Percentiles rank a stretch among this genome's conserved stretches.
Conservation (phyloP, 1,140 invertebrate species). For the Heterodera carotae region DNA sequence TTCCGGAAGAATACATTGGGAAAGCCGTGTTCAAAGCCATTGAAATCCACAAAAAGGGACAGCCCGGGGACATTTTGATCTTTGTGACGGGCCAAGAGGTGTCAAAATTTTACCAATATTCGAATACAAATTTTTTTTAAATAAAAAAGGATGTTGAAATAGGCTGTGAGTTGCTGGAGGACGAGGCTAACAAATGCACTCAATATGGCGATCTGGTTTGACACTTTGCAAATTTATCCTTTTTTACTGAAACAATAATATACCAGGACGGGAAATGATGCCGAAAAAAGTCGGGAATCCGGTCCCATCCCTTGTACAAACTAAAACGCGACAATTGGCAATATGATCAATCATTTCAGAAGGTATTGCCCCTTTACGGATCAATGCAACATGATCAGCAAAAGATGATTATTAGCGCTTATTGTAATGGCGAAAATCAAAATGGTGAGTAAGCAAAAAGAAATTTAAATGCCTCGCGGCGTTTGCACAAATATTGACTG, state of each 20-base stretch:
- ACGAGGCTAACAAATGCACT: conserved; percentile 65
- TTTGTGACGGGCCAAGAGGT: conserved; percentile 75
- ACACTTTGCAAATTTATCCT: conserved; percentile 77
- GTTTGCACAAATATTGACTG: neutral
- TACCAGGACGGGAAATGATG: too few species aligned
- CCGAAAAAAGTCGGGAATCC: too few species aligned
- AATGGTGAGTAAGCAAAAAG: too few species aligned
- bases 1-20: neutral
- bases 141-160: conserved; percentile 76
- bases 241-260: neutral
- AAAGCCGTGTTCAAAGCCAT: conserved; percentile 88
- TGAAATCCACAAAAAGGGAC: conserved; percentile 93
- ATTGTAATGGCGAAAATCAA: conserved; percentile 74
- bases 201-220: conserved; percentile 88
- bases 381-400: conserved; percentile 80
- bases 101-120: conserved; percentile 70
- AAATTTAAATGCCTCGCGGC: too few species aligned
- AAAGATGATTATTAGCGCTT: too few species aligned
- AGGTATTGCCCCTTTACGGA: conserved; percentile 75
- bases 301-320: too few species aligned
- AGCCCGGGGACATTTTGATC: conserved; percentile 83
- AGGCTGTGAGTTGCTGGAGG: conserved; percentile 73
- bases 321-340: too few species aligned
- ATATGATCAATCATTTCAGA: too few species aligned
- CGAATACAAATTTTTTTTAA: neutral